Evolutionary conservation across 1,140 invertebrate species (phyloP), one percentile per base, ranked within the genome.

Genomic region (Linepithema humile): DNA sequence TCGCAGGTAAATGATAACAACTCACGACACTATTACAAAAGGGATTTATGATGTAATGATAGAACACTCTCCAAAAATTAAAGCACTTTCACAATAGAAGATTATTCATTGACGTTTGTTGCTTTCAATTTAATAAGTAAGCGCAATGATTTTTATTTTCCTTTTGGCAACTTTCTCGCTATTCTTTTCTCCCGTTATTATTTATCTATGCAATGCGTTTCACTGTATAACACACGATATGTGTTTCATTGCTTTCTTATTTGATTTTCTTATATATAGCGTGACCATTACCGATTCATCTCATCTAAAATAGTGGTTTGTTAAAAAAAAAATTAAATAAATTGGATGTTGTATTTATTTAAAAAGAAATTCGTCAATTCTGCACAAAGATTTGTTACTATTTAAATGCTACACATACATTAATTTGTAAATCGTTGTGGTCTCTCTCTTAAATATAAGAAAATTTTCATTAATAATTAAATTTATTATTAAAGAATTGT

Each of bases 111-210:
- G 0, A 38, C n/a, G n/a, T 75, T 64, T 9, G 7, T 48, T 38
- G 23, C 35, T 69, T 69, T 80, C 64, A 35, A 69, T 69, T 69
- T 80, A 69, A 69, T 53, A 40, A 57, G 48, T 26, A 1, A 40
- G 17, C 10, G 9, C 0, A 20, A 60, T 15, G 38, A 75, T 75
- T 48, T n/a, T 65, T 74, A 15, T 75, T 77, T 32, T 43, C 26
- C 23, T 80, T 40, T 29, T 20, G 6, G 12, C 35, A 15, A 78
- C 35, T 80, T 80, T 80, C 48, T 69, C 23, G 48, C 23, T 5
- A 12, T 55, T 69, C n/a, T 69, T 80, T 69, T 43, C n/a, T 69
- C 10, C 17, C 2, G 0, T n/a, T 64, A 23, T 77, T 53, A 45
- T 77, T 77, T 64, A 73, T 73, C 53, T n/a, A 38, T 43, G 35